A percentile compares a stretch with the other conserved stretches of the same genome.
Conservation (phyloP, 1,140 invertebrate species). For the Temnothorax longispinosus region DNA sequence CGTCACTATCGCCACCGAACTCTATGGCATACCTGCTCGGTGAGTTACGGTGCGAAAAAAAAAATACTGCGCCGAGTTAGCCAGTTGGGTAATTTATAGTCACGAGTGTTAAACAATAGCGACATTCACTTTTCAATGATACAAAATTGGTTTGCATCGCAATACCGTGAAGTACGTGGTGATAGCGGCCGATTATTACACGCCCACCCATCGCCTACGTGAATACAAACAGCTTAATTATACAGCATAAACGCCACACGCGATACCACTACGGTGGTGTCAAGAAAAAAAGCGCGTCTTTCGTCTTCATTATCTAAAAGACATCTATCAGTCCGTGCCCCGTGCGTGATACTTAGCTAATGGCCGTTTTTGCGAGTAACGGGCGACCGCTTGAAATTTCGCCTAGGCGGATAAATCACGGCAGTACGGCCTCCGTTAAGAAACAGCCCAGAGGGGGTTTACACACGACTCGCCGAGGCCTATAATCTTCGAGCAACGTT, state of each 20-base stretch:
- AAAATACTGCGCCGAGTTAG: not conserved
- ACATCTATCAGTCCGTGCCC: constrained; percentile 17
- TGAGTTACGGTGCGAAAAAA: constrained; percentile 33
- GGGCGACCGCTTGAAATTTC: constrained; percentile 45
- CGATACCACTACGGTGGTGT: constrained; percentile 12
- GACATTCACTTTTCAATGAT: constrained; percentile 62
- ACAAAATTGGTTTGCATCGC: constrained; percentile 44
- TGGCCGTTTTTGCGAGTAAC: constrained; percentile 48
- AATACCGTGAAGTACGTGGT: constrained; percentile 13
- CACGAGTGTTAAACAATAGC: constrained; percentile 41
- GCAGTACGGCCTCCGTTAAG: constrained; percentile 16
- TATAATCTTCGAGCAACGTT: constrained; percentile 75
- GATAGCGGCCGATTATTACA: constrained; percentile 54
- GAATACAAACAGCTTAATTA: constrained; percentile 61
- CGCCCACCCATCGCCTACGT: constrained; percentile 47
- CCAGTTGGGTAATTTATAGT: constrained; percentile 27
- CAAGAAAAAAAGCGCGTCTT: constrained; percentile 40
- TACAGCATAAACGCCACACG: constrained; percentile 43
- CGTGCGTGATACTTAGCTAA: constrained; percentile 50
- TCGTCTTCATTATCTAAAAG: constrained; percentile 53
- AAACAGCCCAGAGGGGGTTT: constrained; percentile 47
- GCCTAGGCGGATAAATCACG: constrained; percentile 62
- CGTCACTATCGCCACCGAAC: constrained; percentile 5
- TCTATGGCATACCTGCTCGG: not conserved
- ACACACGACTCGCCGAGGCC: constrained; percentile 61